Evolutionary conservation across 1,140 invertebrate genomes (phyloP), one percentile per base, ranked within the genome.

Genomic region (Pseudomyrmex concolor): DNA sequence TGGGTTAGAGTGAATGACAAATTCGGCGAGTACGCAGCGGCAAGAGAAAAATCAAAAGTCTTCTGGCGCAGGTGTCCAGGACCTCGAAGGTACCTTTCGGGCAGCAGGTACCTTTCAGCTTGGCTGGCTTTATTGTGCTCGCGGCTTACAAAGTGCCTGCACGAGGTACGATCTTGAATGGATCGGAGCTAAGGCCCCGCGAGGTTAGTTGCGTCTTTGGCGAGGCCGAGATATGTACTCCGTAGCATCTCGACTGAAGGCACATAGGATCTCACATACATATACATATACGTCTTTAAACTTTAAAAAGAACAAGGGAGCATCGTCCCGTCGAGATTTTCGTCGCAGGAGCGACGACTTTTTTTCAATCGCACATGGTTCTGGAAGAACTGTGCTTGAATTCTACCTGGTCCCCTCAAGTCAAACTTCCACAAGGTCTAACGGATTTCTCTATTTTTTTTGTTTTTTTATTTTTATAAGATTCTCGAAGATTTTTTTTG

Each of bases 31-130:
- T n/a, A 83, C 82, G 63, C 25, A 77, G 25, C 76, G 85, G 85
- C 59, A 74, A 83, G 85, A 92, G 91, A 92, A 93, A 91, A 93
- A 93, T 93, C 92, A 93, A 93, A 93, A 93, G 92, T 93, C 92
- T 93, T 57, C 77, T 83, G 68, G 81, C 80, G 93, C 93, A 93
- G 93, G 93, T 93, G 93, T 90, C 80, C 86, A 76, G 83, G 83
- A 71, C 68, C 73, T 80, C 72, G 76, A 67, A 88, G 86, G 86
- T 87, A 87, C 89, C 90, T 87, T 91, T 86, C 77, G 86, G 81
- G 84, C 86, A 86, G 92, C 92, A 93, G 92, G 92, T 93, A 93
- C 89, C 88, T 91, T 91, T 87, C 88, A 85, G 81, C 85, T 87
- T 74, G 87, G 87, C 76, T 86, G 76, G 81, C 62, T 84, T 89